A percentile compares a stretch with the other conserved stretches of the same genome.
phyloP scores from a whole-genome alignment of 2,888 invertebrate species.

The Apodemia mormo region DNA sequence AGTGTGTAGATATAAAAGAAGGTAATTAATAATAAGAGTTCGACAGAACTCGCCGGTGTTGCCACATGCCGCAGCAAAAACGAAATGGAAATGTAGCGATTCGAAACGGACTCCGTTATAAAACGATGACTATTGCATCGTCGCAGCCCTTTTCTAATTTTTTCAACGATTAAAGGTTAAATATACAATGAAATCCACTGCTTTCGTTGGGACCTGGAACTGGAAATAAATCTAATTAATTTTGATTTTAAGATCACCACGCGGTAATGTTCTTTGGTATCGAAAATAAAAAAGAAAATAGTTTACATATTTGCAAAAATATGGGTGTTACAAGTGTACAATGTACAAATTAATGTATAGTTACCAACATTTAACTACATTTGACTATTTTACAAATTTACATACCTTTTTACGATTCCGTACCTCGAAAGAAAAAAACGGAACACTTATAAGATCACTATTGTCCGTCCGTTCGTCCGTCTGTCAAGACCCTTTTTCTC shows the following conservation, averaged over 20 bases:
- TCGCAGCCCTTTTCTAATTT: constrained; percentile 62
- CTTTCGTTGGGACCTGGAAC: constrained; percentile 17
- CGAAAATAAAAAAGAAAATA: too few species aligned
- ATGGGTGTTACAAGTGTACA: too few species aligned
- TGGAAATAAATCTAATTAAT: not conserved
- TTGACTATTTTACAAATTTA: too few species aligned
- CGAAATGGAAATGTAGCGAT: constrained; percentile 71
- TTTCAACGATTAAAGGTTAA: constrained; percentile 34
- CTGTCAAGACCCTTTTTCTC: too few species aligned
- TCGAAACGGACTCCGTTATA: constrained; percentile 70
- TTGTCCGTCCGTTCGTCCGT: too few species aligned
- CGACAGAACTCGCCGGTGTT: constrained; percentile 53
- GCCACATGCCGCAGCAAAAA: constrained; percentile 78
- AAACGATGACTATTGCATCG: constrained; percentile 62
- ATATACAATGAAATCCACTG: constrained; percentile 30
- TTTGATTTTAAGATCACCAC: not conserved
- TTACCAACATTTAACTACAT: too few species aligned
- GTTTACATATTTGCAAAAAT: too few species aligned
- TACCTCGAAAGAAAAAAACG: too few species aligned
- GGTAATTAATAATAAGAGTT: constrained; percentile 78
- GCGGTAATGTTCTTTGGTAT: not conserved
- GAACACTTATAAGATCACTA: too few species aligned
- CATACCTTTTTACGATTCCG: too few species aligned
- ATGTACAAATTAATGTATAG: too few species aligned
- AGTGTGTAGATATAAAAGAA: constrained; percentile 71